phyloP scores from a whole-genome alignment of 2,888 invertebrate species.

The Salticus scenicus region DNA sequence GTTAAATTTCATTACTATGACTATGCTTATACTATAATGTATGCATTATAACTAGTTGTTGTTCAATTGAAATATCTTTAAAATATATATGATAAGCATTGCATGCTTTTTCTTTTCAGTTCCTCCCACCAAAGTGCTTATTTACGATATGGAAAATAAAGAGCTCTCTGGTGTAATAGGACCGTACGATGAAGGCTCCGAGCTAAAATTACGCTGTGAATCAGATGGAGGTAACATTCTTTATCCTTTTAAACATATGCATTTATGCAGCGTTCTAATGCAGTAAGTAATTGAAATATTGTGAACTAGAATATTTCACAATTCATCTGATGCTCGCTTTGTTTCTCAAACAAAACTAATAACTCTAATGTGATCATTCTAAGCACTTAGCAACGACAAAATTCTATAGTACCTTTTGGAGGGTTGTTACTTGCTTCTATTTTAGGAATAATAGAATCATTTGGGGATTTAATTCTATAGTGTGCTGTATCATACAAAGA shows the following conservation, averaged over 20 bases:
- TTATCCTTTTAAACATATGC: not conserved
- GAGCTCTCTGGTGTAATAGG: slow-evolving; percentile 88
- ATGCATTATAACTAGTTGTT: too few relatives aligned
- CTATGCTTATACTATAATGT: too few relatives aligned
- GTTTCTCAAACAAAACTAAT: not conserved
- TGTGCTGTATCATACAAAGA: too few relatives aligned
- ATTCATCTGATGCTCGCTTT: not conserved
- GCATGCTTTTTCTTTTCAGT: slow-evolving; percentile 79
- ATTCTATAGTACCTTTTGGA: too few relatives aligned
- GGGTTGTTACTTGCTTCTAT: too few relatives aligned
- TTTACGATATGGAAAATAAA: slow-evolving; percentile 88
- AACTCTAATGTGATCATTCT: not conserved
- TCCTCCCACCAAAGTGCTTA: slow-evolving; percentile 89
- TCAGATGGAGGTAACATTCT: slow-evolving; percentile 86
- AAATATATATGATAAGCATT: too few relatives aligned
- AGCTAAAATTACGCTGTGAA: slow-evolving; percentile 88
- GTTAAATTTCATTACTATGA: too few relatives aligned
- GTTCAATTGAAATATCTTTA: too few relatives aligned
- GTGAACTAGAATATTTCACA: not conserved
- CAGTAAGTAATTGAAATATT: not conserved
- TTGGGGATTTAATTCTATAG: too few relatives aligned
- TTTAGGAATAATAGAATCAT: too few relatives aligned
- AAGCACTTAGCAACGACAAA: not conserved
- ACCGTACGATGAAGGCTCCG: slow-evolving; percentile 89
- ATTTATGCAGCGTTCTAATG: not conserved